Base-by-base conservation (phyloP, 2,113 vertebrate species). In the Alethe castanea region DNA sequence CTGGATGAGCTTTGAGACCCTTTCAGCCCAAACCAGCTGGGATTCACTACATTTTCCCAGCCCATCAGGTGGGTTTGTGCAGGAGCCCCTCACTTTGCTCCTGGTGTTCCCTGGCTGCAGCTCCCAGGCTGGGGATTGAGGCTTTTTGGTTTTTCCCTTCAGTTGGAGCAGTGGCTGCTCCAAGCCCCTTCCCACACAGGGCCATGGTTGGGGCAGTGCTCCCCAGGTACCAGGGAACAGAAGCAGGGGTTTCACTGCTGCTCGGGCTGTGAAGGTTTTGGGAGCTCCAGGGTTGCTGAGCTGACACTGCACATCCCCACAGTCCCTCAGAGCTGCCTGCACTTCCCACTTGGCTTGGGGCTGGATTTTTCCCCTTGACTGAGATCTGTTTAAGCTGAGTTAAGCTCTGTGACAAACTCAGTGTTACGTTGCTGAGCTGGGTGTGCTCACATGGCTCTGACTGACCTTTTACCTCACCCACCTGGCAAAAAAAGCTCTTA, bases 391-490 rank as follows among this genome's bases (percentile, higher is more conserved):
- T 56, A 28, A 72, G 35, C 48, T 3, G 28, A 66, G 9, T 47
- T 67, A n/a, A 92, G 47, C 73, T 78, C 47, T 33, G n/a, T 59
- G 56, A 48, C 84, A 40, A 42, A 48, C 31, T 94, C 72, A 47
- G 48, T 11, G 0, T 81, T 44, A 36, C 0, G 4, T 40, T 61
- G 44, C 60, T 42, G 86, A 56, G 61, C 83, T 20, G 80, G 11
- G 5, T 53, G 42, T 59, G 52, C 81, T 93, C 56, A 16, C 47
- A 11, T 2, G 2, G 52, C 73, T 92, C 62, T 56, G 24, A 0
- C 25, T 72, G 74, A 61, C 74, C 93, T 82, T 92, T 91, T 80
- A 29, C 90, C 90, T 94, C 73, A 73, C 91, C 84, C 91, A 88
- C 71, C 87, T 95, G 89, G 94, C 94, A 85, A 65, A 90, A 91